Evolutionary conservation across 2,888 invertebrate species (phyloP).

Genomic region (Diplolepis rosae): DNA sequence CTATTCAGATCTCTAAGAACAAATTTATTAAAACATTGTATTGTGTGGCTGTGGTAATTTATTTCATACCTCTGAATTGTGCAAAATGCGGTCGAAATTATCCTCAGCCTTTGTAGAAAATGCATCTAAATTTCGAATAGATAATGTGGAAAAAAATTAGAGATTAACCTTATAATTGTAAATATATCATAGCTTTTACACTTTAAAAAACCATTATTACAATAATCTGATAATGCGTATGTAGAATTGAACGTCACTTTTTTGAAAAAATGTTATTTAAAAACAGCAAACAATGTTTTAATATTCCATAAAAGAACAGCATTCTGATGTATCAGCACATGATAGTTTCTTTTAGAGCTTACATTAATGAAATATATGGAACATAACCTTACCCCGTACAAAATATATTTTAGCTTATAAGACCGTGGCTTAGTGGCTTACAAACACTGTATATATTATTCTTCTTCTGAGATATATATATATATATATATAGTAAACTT

Average conservation of each 20-base stretch:
- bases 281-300: too few species aligned
- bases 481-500: background rate
- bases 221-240: too few species aligned
- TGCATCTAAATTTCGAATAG: conserved; percentile 56
- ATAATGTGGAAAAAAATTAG: background rate
- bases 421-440: too few species aligned
- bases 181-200: background rate
- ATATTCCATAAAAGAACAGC: too few species aligned
- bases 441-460: too few species aligned
- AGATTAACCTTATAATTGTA: background rate
- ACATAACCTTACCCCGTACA: background rate
- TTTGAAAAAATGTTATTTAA: background rate
- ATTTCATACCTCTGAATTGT: conserved; percentile 42
- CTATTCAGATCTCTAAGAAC: conserved; percentile 35
- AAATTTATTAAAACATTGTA: background rate
- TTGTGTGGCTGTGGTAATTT: background rate
- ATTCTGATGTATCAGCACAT: too few species aligned
- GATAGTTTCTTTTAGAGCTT: too few species aligned
- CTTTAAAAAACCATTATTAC: background rate
- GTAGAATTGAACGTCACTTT: too few species aligned
- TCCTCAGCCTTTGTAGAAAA: conserved; percentile 48
- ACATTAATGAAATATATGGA: background rate
- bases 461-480: too few species aligned
- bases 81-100: conserved; percentile 39
- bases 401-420: background rate